These are phyloP conservation scores for Xestia c-nigrum DNA, from an alignment of 2,888 invertebrate species.

Conservation along the genomic window DNA sequence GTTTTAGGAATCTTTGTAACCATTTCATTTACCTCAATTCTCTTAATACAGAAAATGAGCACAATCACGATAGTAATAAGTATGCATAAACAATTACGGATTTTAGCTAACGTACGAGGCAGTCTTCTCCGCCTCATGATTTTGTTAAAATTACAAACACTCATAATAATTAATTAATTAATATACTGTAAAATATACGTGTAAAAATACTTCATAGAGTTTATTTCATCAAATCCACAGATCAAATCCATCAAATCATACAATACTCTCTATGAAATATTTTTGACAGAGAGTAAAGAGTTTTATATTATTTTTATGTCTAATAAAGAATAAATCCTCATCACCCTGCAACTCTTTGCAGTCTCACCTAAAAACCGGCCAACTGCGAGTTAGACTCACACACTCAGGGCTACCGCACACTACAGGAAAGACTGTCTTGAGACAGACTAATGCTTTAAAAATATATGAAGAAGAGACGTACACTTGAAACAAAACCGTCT, in stretches of 20 bases:
- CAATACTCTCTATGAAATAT: too few species aligned
- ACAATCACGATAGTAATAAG: constrained; percentile 50
- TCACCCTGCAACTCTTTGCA: background rate
- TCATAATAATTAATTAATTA: background rate
- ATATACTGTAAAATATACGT: background rate
- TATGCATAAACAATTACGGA: constrained; percentile 53
- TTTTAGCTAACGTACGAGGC: constrained; percentile 20
- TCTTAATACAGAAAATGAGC: constrained; percentile 43
- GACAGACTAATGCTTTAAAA: too few species aligned
- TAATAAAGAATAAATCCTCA: background rate
- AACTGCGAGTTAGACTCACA: too few species aligned
- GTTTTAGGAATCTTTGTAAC: constrained; percentile 57
- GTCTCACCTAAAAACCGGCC: background rate
- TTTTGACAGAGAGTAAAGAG: background rate
- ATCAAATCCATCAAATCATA: too few species aligned
- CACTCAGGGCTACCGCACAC: too few species aligned
- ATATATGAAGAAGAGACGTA: too few species aligned
- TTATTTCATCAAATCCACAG: too few species aligned
- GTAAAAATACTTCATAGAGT: background rate
- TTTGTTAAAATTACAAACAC: background rate
- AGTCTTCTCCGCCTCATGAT: constrained; percentile 52
- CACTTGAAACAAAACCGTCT: too few species aligned
- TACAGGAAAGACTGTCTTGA: too few species aligned
- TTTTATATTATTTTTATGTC: background rate
- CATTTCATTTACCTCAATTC: constrained; percentile 47